Evolutionary conservation across 2,888 invertebrate genomes (phyloP), one percentile per base, ranked within the genome.

Genomic region (Diadegma fenestrale): DNA sequence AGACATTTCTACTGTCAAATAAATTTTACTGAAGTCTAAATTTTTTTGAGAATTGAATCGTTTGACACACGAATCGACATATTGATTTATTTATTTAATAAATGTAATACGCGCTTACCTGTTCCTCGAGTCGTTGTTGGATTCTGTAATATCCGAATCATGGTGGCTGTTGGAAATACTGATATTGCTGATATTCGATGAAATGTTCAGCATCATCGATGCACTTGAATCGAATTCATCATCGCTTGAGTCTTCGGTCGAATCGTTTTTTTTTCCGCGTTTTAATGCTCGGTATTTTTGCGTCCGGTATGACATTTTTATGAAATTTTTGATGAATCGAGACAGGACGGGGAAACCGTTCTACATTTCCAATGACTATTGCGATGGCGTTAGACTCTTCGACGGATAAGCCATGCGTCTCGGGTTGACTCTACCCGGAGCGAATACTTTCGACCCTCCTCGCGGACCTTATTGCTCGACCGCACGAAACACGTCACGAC

Each of bases 41-140:
- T n/a, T 19, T 54, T 54, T 54, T 19, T 0, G 19, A 22, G 22
- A 19, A 19, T 19, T 19, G 19, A 54, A 54, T n/a, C 54, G 63
- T 30, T 33, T 26, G 30, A 33, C 30, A 22, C 26, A 26, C 14
- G 14, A 63, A 26, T 69, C 8, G 26, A 69, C 48, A 69, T 14
- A 69, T 69, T 30, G 68, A 69, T 45, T 22, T 1, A 71, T 30
- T 30, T 51, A 14, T 30, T 64, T 64, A 33, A 17, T 2, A n/a
- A 72, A 58, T 72, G 12, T 22, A 72, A 72, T 37, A 58, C 14
- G 54, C 14, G 72, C 54, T 72, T 69, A 72, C 72, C 72, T 72
- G 37, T 33, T 54, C 58, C 54, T 17, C 72, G 54, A 54, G 30
- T 72, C 41, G 37, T 54, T 19, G 54, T 54, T 54, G 5, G 17